Evolutionary conservation across 1,140 invertebrate genomes (phyloP).

Genomic region (Brevipalpus yothersi): DNA sequence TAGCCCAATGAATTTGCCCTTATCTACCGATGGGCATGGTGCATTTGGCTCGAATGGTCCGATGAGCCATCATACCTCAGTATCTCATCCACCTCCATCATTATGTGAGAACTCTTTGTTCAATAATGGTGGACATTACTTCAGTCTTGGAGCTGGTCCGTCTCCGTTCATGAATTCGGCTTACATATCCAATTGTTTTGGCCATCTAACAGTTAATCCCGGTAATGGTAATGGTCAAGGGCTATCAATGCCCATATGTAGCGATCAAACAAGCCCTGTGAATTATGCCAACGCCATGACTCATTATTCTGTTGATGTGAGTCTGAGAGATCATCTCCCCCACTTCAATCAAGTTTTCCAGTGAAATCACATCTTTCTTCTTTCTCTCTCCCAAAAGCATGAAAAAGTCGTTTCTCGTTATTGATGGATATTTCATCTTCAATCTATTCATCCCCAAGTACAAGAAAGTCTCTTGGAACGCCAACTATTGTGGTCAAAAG

Average conservation of each 20-base stretch:
- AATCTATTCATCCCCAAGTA: no score
- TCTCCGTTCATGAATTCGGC: neutral
- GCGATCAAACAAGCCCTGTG: constrained; percentile 2
- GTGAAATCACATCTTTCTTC: neutral
- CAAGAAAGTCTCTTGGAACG: no score
- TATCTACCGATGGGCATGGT: neutral
- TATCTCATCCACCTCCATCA: neutral
- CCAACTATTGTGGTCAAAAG: no score
- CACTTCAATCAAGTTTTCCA: constrained; percentile 5
- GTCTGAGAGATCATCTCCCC: neutral
- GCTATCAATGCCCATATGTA: neutral
- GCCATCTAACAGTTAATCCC: neutral
- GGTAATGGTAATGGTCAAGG: neutral
- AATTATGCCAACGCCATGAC: neutral
- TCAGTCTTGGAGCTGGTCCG: neutral
- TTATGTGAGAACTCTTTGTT: neutral
- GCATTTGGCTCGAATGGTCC: neutral
- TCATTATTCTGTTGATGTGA: neutral
- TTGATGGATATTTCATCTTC: no score
- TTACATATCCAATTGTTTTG: neutral
- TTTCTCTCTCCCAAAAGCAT: no score
- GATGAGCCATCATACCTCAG: neutral
- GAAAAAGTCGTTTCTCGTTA: no score
- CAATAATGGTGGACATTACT: neutral
- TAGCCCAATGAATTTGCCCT: neutral